Conservation (phyloP, 2,797 vertebrate species). For the Pangasius krempfi region DNA sequence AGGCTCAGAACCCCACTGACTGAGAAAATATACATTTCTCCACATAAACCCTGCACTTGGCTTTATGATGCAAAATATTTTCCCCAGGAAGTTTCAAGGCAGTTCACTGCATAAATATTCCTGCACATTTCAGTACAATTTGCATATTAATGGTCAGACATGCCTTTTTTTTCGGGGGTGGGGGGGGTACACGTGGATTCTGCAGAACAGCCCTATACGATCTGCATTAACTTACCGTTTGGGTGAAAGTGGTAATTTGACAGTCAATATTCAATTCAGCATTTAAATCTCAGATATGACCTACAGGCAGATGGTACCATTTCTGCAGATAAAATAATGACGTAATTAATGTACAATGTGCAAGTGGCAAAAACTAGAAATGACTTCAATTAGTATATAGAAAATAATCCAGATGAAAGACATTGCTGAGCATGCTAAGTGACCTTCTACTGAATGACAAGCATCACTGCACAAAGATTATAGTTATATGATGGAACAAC, state of each 20-base stretch:
- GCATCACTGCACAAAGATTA: not conserved
- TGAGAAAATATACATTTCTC: slow-evolving; percentile 44
- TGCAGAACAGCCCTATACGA: slow-evolving; percentile 46
- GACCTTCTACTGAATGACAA: slow-evolving; percentile 31
- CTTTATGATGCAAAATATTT: slow-evolving; percentile 49
- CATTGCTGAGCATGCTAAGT: slow-evolving; percentile 9
- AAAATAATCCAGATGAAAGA: slow-evolving; percentile 11
- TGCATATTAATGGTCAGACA: slow-evolving; percentile 71
- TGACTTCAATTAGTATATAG: slow-evolving; percentile 7
- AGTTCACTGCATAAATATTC: slow-evolving; percentile 64
- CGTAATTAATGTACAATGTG: slow-evolving; percentile 14
- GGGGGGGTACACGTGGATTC: slow-evolving; percentile 38
- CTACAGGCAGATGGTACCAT: slow-evolving; percentile 17
- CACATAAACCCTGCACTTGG: slow-evolving; percentile 28
- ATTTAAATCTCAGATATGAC: slow-evolving; percentile 29
- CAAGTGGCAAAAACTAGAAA: slow-evolving; percentile 5
- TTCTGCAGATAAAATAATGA: slow-evolving; percentile 21
- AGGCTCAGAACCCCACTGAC: slow-evolving; percentile 6
- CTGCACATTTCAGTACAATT: slow-evolving; percentile 62
- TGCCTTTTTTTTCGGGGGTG: slow-evolving; percentile 58
- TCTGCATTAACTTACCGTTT: slow-evolving; percentile 25
- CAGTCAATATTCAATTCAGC: slow-evolving; percentile 15
- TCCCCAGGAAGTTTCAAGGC: slow-evolving; percentile 47
- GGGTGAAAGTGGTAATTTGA: slow-evolving; percentile 31
- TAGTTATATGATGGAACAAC: slow-evolving; percentile 13